Percentiles rank a stretch among this genome's conserved stretches.
Conservation (phyloP, 2,113 vertebrate species). For the Pyxicephalus adspersus region DNA sequence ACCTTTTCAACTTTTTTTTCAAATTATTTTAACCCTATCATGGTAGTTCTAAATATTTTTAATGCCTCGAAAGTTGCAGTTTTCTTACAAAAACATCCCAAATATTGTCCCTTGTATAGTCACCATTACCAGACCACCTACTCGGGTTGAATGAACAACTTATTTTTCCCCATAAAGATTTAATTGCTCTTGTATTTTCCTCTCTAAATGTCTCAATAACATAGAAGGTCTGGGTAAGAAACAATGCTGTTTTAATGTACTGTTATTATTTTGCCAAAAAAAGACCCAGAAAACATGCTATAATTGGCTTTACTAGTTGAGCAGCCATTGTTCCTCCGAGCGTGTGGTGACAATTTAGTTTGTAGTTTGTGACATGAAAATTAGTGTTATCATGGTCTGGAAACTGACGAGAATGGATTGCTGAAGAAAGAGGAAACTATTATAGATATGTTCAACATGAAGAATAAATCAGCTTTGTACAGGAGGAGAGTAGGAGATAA, state of each 20-base stretch:
- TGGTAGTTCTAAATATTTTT: too few relatives aligned
- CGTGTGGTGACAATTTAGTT: constrained; percentile 50
- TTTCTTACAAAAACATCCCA: too few relatives aligned
- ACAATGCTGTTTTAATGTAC: constrained; percentile 6
- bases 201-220: constrained; percentile 10
- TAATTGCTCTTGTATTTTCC: constrained; percentile 5
- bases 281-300: constrained; percentile 38
- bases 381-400: constrained; percentile 45
- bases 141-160: not conserved
- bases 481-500: not conserved
- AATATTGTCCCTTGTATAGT: too few relatives aligned
- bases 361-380: constrained; percentile 54
- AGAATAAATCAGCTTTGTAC: constrained; percentile 28
- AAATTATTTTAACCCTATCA: too few relatives aligned
- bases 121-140: not conserved
- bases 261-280: constrained; percentile 48
- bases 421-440: constrained; percentile 21
- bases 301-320: constrained; percentile 44
- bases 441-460: not conserved
- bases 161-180: not conserved
- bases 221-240: not conserved
- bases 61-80: too few relatives aligned
- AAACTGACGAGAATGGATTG: constrained; percentile 33
- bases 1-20: too few relatives aligned
- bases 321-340: constrained; percentile 45